Evolutionary conservation across 2,113 vertebrate species (phyloP).

Genomic region (Scartelaos histophorus): DNA sequence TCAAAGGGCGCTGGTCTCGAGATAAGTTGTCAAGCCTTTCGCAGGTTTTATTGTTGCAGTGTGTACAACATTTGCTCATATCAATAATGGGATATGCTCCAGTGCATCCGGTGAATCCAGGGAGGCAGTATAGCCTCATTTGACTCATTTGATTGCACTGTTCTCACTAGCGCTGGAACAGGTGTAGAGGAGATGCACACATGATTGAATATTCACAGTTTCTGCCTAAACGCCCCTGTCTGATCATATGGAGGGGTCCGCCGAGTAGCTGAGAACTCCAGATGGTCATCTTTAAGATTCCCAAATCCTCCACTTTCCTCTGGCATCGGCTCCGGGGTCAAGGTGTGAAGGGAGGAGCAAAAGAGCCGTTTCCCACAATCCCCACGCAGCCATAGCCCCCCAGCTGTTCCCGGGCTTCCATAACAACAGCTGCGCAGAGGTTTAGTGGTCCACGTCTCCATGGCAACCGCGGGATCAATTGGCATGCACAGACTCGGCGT

Average conservation of each 20-base stretch:
- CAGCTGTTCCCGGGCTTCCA: conserved; percentile 80
- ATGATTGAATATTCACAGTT: conserved; percentile 51
- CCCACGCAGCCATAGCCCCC: conserved; percentile 73
- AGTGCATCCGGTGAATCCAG: conserved; percentile 46
- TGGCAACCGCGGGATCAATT: conserved; percentile 79
- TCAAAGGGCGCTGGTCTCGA: conserved; percentile 29
- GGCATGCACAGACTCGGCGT: conserved; percentile 70
- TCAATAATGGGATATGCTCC: conserved; percentile 60
- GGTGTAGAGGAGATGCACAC: conserved; percentile 37
- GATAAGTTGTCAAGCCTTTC: conserved; percentile 44
- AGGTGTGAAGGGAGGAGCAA: conserved; percentile 68
- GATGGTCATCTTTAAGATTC: conserved; percentile 57
- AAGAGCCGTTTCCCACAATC: conserved; percentile 77
- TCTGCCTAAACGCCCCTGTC: conserved; percentile 32
- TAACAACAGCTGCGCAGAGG: conserved; percentile 81
- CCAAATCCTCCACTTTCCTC: conserved; percentile 50
- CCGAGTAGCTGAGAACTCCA: conserved; percentile 35
- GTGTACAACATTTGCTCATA: conserved; percentile 62
- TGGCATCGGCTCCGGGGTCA: conserved; percentile 61
- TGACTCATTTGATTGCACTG: conserved; percentile 48
- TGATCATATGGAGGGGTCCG: conserved; percentile 30
- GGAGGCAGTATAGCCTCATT: conserved; percentile 54
- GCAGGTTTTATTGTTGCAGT: conserved; percentile 51
- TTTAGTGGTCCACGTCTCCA: conserved; percentile 80
- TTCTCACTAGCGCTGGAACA: conserved; percentile 28